Conservation (phyloP, 2,797 vertebrate species). For the Brachyalestes nurse region DNA sequence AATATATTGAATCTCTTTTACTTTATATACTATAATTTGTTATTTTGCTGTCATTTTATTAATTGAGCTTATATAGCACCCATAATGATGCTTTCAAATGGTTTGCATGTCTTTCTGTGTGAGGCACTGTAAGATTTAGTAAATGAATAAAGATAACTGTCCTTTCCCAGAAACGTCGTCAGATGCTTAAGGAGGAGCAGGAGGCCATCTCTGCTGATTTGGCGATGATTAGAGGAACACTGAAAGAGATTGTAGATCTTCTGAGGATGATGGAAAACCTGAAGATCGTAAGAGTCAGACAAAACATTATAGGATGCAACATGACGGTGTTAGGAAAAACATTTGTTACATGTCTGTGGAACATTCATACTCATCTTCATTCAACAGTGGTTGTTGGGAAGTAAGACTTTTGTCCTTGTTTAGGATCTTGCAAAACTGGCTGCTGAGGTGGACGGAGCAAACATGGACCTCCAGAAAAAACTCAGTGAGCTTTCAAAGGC, state of each 20-base stretch:
- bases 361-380: neutral
- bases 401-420: neutral
- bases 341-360: neutral
- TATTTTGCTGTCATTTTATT: neutral
- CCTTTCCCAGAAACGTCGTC: constrained; percentile 28
- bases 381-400: neutral
- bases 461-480: constrained; percentile 73
- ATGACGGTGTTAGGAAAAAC: neutral
- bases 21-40: neutral
- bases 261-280: constrained; percentile 38
- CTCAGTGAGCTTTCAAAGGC: constrained; percentile 69
- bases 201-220: constrained; percentile 3
- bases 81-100: neutral
- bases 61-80: neutral
- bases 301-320: neutral
- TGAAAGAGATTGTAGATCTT: constrained; percentile 29
- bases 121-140: neutral
- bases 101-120: neutral
- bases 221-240: constrained; percentile 5
- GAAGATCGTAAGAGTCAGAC: constrained; percentile 26
- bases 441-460: constrained; percentile 80
- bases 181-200: constrained; percentile 20
- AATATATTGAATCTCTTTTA: neutral
- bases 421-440: constrained; percentile 81
- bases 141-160: neutral